Evolutionary conservation across 1,140 invertebrate genomes (phyloP).

Genomic region (Pantala flavescens): DNA sequence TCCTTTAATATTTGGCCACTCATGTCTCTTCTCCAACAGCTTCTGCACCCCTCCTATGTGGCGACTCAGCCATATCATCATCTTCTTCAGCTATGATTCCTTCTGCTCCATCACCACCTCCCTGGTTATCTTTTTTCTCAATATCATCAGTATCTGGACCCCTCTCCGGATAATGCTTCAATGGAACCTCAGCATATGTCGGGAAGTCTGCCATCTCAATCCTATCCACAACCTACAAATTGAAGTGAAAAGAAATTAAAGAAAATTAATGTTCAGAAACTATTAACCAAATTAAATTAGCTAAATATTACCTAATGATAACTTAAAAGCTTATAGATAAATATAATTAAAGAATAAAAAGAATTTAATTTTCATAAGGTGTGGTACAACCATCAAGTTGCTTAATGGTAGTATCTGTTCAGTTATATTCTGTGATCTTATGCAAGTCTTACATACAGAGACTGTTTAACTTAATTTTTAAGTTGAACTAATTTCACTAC

Average conservation of each 20-base stretch:
- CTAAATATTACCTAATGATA: neutral
- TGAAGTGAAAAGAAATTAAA: slow-evolving; percentile 12
- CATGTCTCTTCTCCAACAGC: neutral
- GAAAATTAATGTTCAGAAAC: neutral
- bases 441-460: too few relatives aligned
- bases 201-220: slow-evolving; percentile 53
- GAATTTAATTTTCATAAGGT: too few relatives aligned
- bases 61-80: neutral
- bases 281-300: slow-evolving; percentile 7
- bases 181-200: slow-evolving; percentile 35
- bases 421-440: too few relatives aligned
- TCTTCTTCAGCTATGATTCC: neutral
- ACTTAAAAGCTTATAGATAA: too few relatives aligned
- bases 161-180: neutral
- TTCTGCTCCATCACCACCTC: neutral
- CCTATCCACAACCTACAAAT: slow-evolving; percentile 45
- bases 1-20: neutral
- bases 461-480: too few relatives aligned
- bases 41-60: neutral
- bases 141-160: neutral
- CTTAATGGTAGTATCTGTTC: too few relatives aligned
- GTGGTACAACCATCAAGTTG: too few relatives aligned
- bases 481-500: too few relatives aligned
- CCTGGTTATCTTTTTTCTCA: neutral
- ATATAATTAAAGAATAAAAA: too few relatives aligned